These are phyloP conservation scores for Vanacampus margaritifer DNA, from an alignment of 2,113 vertebrate genomes.

Conservation along the genomic window DNA sequence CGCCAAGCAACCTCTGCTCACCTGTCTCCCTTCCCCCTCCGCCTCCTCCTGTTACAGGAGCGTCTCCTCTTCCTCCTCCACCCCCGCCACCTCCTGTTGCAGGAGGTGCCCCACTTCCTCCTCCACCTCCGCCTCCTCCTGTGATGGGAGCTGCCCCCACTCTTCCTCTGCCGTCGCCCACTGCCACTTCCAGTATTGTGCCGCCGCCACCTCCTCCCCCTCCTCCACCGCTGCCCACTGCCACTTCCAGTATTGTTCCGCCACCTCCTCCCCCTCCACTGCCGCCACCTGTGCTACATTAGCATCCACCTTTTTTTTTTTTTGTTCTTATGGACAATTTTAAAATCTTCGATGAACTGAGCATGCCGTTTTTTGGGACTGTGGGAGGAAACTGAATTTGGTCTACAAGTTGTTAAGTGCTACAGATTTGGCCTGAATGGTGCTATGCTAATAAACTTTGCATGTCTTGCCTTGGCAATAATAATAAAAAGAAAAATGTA, in stretches of 20 bases:
- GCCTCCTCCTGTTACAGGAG: constrained; percentile 7
- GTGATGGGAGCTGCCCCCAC: background rate
- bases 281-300: constrained; percentile 12
- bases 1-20: constrained; percentile 12
- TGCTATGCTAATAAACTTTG: no score
- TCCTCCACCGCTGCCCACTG: constrained; percentile 14
- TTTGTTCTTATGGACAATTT: background rate
- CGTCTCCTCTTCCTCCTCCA: constrained; percentile 12
- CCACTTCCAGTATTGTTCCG: constrained; percentile 6
- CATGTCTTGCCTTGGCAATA: no score
- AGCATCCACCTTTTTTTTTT: background rate
- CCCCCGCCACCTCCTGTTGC: constrained; percentile 24
- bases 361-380: no score
- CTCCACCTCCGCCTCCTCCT: constrained; percentile 27
- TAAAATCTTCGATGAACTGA: no score
- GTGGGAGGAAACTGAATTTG: no score
- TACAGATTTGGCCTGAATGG: no score
- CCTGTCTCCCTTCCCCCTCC: constrained; percentile 25
- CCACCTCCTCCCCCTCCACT: background rate
- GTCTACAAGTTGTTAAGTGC: no score
- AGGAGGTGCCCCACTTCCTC: constrained; percentile 8
- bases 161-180: constrained; percentile 23
- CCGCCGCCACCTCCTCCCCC: constrained; percentile 10
- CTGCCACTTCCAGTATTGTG: background rate
- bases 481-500: no score